These are phyloP conservation scores for Limnephilus lunatus DNA, from an alignment of 2,888 invertebrate genomes.

Conservation along the genomic window DNA sequence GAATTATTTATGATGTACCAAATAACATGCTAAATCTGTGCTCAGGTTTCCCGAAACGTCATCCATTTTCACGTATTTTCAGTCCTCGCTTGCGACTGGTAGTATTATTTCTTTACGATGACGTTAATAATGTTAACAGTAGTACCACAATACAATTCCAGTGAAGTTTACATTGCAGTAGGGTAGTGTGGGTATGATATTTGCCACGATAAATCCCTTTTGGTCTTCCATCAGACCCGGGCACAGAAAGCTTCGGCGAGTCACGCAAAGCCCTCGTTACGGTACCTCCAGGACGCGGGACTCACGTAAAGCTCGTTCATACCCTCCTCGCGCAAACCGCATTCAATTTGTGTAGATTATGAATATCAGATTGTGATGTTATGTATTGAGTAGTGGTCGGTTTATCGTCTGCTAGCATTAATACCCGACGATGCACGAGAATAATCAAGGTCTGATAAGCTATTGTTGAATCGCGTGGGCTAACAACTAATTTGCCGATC, in stretches of 20 bases:
- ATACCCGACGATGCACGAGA: neutral
- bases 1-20: too few species aligned
- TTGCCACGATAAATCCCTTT: conserved; percentile 16
- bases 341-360: neutral
- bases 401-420: neutral
- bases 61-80: neutral
- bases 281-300: neutral
- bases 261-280: conserved; percentile 24
- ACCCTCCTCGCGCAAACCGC: neutral
- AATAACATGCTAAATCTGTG: neutral
- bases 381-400: neutral
- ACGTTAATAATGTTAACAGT: neutral
- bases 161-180: neutral
- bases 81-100: neutral
- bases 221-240: neutral
- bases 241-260: conserved; percentile 11
- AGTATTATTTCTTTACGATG: neutral
- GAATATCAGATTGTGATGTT: neutral
- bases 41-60: neutral
- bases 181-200: neutral
- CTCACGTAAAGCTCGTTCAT: conserved; percentile 5
- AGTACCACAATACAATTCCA: neutral
- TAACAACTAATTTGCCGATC: neutral
- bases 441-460: neutral
- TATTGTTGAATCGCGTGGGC: neutral